Evolutionary conservation across 2,888 invertebrate genomes (phyloP), one percentile per base, ranked within the genome.

Genomic region (Habroteleia sp.): DNA sequence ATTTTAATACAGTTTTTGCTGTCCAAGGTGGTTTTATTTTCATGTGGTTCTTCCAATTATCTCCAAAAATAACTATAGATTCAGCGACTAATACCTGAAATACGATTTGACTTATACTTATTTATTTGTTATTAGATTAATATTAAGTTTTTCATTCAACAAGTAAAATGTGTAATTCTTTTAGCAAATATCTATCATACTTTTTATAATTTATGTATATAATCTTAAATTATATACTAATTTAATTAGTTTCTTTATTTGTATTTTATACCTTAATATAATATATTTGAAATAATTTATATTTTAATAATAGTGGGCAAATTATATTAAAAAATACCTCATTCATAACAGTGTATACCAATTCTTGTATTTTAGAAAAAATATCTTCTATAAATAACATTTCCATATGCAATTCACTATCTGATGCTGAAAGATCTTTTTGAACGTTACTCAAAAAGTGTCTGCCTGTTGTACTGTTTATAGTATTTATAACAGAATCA

Each of bases 1-100:
- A 89, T 58, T 84, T 84, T 7, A 89, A 77, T 33, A 83, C 84
- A 33, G 80, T 79, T 5, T 60, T 23, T 1, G 81, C 39, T 5
- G 82, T 82, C 89, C 89, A 89, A 3, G 89, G 89, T 23, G 89
- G 89, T 69, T 78, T 80, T 37, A 86, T 80, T 39, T 85, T 79
- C 13, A 84, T 80, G 46, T 86, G 80, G 2, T 79, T 81, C 42
- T 81, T 76, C 89, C 89, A 89, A 10, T 69, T 60, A 1, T 81
- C 79, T 1, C 85, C 85, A 77, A 83, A 89, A 58, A 87, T 77
- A 10, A 63, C 85, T 31, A 77, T 82, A 0, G 82, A 74, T 2
- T 89, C 83, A 10, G 85, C 76, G 85, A 87, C 44, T 2, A 80
- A 76, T 41, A 62, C n/a, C 74, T 63, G 5, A 1, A 39, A 31